Percentiles rank a stretch among this genome's conserved stretches.
phyloP scores from a whole-genome alignment of 2,888 invertebrate genomes.

The Deilephila porcellus region DNA sequence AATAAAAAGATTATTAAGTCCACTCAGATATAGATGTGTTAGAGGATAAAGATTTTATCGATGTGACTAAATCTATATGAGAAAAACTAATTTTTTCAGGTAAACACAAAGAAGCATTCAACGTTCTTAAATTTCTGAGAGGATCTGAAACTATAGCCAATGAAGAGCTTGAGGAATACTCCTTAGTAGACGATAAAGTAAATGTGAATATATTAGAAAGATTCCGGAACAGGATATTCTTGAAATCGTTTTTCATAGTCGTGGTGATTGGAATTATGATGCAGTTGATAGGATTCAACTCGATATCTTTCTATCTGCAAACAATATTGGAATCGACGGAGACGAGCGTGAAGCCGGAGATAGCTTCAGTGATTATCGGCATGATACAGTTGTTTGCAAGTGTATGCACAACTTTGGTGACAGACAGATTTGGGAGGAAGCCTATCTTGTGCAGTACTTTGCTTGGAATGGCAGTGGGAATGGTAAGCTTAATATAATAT shows the following conservation, averaged over 20 bases:
- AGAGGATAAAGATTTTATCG: too few relatives aligned
- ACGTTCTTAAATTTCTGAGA: conserved; percentile 57
- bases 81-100: conserved; percentile 50
- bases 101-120: conserved; percentile 54
- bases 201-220: conserved; percentile 41
- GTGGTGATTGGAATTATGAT: conserved; percentile 31
- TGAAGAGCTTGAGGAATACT: conserved; percentile 64
- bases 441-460: conserved; percentile 51
- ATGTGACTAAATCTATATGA: background rate
- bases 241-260: conserved; percentile 50
- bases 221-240: conserved; percentile 45
- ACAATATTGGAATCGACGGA: conserved; percentile 62
- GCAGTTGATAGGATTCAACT: conserved; percentile 61
- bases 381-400: conserved; percentile 61
- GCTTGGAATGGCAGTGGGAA: conserved; percentile 52
- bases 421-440: conserved; percentile 58
- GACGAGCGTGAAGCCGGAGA: conserved; percentile 59
- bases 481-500: conserved; percentile 46
- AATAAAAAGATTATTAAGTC: too few relatives aligned
- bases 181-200: conserved; percentile 28
- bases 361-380: conserved; percentile 63
- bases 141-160: conserved; percentile 57
- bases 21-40: too few relatives aligned
- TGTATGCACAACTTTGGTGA: conserved; percentile 52
- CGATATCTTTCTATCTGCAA: conserved; percentile 64